These are phyloP conservation scores for Xiphias gladius DNA, from an alignment of 2,113 vertebrate species.

Conservation along the genomic window DNA sequence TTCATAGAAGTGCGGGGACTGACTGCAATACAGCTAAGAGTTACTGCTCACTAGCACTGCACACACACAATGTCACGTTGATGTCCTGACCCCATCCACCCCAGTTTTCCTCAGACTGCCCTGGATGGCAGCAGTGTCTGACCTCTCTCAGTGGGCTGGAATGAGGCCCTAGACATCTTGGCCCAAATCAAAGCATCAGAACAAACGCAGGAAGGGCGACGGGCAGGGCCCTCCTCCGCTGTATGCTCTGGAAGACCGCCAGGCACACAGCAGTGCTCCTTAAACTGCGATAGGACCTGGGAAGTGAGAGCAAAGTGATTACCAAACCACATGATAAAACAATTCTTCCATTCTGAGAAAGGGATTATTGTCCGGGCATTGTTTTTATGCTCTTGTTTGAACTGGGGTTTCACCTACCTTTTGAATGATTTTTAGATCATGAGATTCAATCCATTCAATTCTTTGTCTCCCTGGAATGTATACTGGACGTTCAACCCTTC, in stretches of 20 bases:
- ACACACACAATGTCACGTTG: conserved; percentile 45
- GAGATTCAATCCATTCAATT: not conserved
- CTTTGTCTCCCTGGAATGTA: not conserved
- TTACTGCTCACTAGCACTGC: conserved; percentile 17
- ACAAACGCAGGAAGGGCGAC: conserved; percentile 87
- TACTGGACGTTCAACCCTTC: not conserved
- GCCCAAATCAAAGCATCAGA: conserved; percentile 85
- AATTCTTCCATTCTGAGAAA: conserved; percentile 12
- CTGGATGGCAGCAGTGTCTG: conserved; percentile 72
- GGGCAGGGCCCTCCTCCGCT: conserved; percentile 72
- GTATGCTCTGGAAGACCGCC: conserved; percentile 80
- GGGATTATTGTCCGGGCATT: conserved; percentile 2
- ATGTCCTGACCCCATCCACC: conserved; percentile 53
- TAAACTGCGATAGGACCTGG: conserved; percentile 57
- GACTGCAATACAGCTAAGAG: conserved; percentile 31
- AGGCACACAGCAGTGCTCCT: conserved; percentile 67
- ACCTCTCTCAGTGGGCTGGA: conserved; percentile 76
- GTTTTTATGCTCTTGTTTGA: not conserved
- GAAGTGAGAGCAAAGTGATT: conserved; percentile 52
- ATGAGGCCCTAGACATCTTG: conserved; percentile 84
- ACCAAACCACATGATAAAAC: conserved; percentile 37
- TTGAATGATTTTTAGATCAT: not conserved
- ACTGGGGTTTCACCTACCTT: not conserved
- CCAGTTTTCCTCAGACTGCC: conserved; percentile 59
- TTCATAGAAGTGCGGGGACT: conserved; percentile 47